Base-by-base conservation (phyloP, 23 tunicate genomes). In the Halocynthia roretzi region DNA sequence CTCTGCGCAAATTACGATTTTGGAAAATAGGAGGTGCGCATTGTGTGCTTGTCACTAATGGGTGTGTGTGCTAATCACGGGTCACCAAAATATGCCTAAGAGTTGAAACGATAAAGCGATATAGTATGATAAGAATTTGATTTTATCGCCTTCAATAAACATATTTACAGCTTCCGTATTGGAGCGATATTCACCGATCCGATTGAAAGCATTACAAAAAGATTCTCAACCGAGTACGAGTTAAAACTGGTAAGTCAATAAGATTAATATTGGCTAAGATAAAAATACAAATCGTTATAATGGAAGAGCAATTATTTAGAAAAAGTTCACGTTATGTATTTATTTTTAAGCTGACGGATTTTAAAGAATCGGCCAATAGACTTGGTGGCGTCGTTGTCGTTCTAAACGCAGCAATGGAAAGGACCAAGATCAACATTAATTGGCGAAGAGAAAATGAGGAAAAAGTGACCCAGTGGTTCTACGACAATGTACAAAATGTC, bases 151-250 rank as follows among this genome's bases (percentile, higher is more conserved):
- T 31, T 31, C 44, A 31, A 31, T 31, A 31, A 0, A 31, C 44
- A 31, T 31, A 1, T 15, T 4, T 60, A 15, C 17, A 60, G 64
- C 17, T 60, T 60, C 17, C 2, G 64, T 15, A 15, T 4, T n/a
- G 17, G 17, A 60, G 64, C 17, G n/a, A 60, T 60, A 18, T 60
- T 60, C 17, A 15, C 4, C 17, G 64, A 18, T 60, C 64, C 17
- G 61, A 71, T 71, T 10, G 56, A 53, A 9, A 11, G 22, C 22
- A 74, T 74, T 1, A 54, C 78, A 74, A 74, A 82, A 50, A 67
- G 92, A 75, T 81, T 86, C 56, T 86, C 92, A 44, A 86, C 92
- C 6, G 78, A 86, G 40, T 80, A 54, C 61, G 92, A 86, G 61
- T 56, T 81, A 51, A 44, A 75, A 56, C 56, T 81, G 82, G 92